These are phyloP conservation scores for Pipistrellus nathusii DNA, from an alignment of 2,797 vertebrate species.

Conservation along the genomic window DNA sequence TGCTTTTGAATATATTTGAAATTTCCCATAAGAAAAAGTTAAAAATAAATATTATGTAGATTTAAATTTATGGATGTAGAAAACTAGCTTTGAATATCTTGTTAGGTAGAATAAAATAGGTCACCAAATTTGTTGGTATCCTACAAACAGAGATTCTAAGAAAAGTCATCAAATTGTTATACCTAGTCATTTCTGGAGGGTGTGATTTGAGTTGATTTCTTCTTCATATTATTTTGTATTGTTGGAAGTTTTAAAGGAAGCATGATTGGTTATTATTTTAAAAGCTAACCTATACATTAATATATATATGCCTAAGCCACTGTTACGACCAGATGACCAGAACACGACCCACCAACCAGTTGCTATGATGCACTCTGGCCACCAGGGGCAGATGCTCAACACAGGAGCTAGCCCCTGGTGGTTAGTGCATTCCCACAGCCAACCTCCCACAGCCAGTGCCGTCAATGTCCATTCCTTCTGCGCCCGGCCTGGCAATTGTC, in stretches of 20 bases:
- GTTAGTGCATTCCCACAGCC: too few species aligned
- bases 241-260: conserved; percentile 50
- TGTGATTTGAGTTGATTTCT: neutral
- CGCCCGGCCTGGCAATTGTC: too few species aligned
- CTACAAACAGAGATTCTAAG: neutral
- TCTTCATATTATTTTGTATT: neutral
- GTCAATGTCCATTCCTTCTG: too few species aligned
- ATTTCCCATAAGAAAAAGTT: conserved; percentile 5
- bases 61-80: conserved; percentile 1
- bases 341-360: too few species aligned
- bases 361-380: too few species aligned
- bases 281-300: conserved; percentile 11
- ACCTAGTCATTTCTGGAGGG: neutral
- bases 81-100: neutral
- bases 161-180: neutral
- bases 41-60: conserved; percentile 4
- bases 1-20: neutral
- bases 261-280: conserved; percentile 17
- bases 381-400: too few species aligned
- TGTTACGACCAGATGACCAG: too few species aligned
- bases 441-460: rapidly evolving
- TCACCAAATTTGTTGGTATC: neutral
- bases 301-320: too few species aligned
- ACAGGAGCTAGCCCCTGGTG: too few species aligned
- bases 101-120: conserved; percentile 21